Evolutionary conservation across 2,888 invertebrate genomes (phyloP).

Genomic region (Corythucha ciliata): DNA sequence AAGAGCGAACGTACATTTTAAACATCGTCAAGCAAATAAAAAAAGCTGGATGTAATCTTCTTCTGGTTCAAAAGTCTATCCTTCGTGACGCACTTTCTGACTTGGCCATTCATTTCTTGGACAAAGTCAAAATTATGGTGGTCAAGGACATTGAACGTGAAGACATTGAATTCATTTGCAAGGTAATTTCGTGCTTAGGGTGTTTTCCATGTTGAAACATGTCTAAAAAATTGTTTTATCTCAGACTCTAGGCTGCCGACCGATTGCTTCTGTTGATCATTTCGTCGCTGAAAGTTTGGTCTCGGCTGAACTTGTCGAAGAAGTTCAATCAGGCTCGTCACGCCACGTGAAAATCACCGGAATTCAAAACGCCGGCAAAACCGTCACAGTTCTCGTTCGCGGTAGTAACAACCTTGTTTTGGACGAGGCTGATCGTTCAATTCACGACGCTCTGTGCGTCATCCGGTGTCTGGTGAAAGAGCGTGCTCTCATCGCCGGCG

Average conservation of each 20-base stretch:
- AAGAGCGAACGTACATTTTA: slow-evolving; percentile 93
- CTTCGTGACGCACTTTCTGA: slow-evolving; percentile 87
- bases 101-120: slow-evolving; percentile 92
- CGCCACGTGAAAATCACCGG: slow-evolving; percentile 53
- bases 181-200: slow-evolving; percentile 43
- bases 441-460: slow-evolving; percentile 80
- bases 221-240: slow-evolving; percentile 24
- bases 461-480: slow-evolving; percentile 94
- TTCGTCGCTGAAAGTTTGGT: slow-evolving; percentile 87
- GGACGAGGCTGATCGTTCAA: slow-evolving; percentile 69
- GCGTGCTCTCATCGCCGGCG: slow-evolving; percentile 84
- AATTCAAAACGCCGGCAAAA: slow-evolving; percentile 75
- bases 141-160: slow-evolving; percentile 97
- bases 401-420: slow-evolving; percentile 75
- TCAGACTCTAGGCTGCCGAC: slow-evolving; percentile 76
- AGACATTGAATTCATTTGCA: slow-evolving; percentile 95
- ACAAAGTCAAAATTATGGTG: slow-evolving; percentile 98
- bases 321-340: slow-evolving; percentile 69
- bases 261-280: slow-evolving; percentile 97
- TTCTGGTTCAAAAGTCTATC: slow-evolving; percentile 79
- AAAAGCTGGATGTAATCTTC: slow-evolving; percentile 94
- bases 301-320: slow-evolving; percentile 87
- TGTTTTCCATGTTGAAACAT: background rate
- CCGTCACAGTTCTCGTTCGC: slow-evolving; percentile 85
- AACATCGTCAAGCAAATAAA: slow-evolving; percentile 99